Conservation (phyloP, 2,113 vertebrate species). For the Cyanistes caeruleus region DNA sequence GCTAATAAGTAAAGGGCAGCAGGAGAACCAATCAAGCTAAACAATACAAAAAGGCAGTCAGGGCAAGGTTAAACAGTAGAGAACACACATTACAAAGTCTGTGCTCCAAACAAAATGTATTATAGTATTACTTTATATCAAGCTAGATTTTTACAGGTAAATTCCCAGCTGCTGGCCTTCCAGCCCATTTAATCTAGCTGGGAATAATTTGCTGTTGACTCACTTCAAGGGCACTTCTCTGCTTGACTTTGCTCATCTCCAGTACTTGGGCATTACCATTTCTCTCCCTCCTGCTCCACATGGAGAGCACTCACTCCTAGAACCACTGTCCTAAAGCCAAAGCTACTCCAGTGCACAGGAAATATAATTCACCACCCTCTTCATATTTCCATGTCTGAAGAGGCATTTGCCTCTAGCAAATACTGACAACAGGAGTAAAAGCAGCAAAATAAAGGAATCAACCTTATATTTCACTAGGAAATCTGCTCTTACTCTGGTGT, state of each 20-base stretch:
- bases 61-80: background rate
- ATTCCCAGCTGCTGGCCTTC: background rate
- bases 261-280: background rate
- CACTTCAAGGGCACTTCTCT: background rate
- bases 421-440: background rate
- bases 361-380: background rate
- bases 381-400: background rate
- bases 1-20: background rate
- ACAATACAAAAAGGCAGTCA: background rate
- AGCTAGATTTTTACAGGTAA: background rate
- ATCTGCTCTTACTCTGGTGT: background rate
- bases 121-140: background rate
- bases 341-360: background rate
- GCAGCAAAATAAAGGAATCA: background rate
- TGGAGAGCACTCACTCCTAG: background rate
- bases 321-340: background rate
- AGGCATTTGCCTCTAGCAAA: background rate
- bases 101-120: background rate
- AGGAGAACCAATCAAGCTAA: background rate
- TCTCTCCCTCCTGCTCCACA: background rate
- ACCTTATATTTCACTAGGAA: background rate
- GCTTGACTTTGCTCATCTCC: background rate
- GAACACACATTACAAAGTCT: background rate
- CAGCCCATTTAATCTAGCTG: background rate
- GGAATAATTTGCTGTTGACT: background rate